These are phyloP conservation scores for Doris montereyensis DNA, from an alignment of 2,888 invertebrate genomes.

Conservation along the genomic window DNA sequence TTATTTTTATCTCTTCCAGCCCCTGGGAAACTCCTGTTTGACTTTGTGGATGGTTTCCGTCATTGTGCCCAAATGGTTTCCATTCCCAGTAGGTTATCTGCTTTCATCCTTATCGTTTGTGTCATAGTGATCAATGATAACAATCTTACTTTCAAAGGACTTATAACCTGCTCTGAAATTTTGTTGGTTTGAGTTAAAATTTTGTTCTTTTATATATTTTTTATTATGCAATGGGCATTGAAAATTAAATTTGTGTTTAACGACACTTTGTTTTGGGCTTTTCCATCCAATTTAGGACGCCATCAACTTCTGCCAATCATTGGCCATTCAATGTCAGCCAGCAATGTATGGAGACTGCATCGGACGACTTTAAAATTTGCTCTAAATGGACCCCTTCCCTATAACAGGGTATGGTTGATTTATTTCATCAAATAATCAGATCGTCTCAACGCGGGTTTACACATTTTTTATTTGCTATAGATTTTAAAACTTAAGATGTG, in stretches of 20 bases:
- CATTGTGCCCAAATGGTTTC: constrained; percentile 96
- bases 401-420: constrained; percentile 79
- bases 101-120: no score
- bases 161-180: no score
- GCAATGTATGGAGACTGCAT: constrained; percentile 95
- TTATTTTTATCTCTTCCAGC: constrained; percentile 67
- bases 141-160: no score
- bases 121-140: no score
- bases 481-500: no score
- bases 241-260: no score
- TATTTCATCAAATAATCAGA: no score
- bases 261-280: background rate
- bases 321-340: constrained; percentile 84
- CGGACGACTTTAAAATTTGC: constrained; percentile 83
- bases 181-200: no score
- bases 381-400: constrained; percentile 86
- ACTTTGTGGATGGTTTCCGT: constrained; percentile 93
- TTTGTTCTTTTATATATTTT: no score
- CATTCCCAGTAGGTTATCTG: constrained; percentile 77
- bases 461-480: no score
- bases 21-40: constrained; percentile 85
- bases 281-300: constrained; percentile 77
- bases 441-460: no score
- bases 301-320: constrained; percentile 94
- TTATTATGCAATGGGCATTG: no score